Evolutionary conservation across 2,888 invertebrate species (phyloP).

Genomic region (Epistrophella euchroma): DNA sequence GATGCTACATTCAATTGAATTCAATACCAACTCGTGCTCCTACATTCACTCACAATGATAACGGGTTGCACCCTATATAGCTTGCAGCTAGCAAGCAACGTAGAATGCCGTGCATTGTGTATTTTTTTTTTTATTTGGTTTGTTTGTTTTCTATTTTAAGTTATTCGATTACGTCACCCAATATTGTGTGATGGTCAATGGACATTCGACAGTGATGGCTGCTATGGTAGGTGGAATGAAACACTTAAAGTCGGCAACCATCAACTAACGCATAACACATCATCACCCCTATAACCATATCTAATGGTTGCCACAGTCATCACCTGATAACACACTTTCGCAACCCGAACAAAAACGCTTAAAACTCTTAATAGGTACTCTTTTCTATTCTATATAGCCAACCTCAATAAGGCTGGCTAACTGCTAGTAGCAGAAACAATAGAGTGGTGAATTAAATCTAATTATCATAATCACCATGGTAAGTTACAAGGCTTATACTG

Average conservation of each 20-base stretch:
- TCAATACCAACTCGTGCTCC: constrained; percentile 53
- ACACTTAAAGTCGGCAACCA: constrained; percentile 38
- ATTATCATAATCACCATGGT: constrained; percentile 55
- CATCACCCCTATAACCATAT: constrained; percentile 37
- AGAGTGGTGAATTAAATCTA: constrained; percentile 58
- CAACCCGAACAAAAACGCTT: constrained; percentile 36
- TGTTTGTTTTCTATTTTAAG: constrained; percentile 61
- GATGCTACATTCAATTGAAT: constrained; percentile 63
- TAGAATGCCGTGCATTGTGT: constrained; percentile 34
- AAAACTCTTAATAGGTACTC: constrained; percentile 26
- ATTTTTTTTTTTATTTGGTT: neutral
- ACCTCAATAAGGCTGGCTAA: constrained; percentile 1
- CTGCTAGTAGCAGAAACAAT: neutral
- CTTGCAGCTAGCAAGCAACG: constrained; percentile 30
- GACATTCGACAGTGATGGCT: constrained; percentile 9
- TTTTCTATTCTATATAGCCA: constrained; percentile 21
- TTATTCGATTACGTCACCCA: constrained; percentile 68
- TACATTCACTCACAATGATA: constrained; percentile 37
- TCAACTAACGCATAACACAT: constrained; percentile 19
- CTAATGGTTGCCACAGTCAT: constrained; percentile 61
- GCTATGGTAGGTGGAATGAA: neutral
- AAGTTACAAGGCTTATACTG: constrained; percentile 38
- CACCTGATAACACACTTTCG: constrained; percentile 72
- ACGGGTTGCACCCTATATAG: constrained; percentile 32
- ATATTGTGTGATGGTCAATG: constrained; percentile 62